Percentiles rank a stretch among this genome's conserved stretches.
Conservation (phyloP, 2,888 invertebrate genomes). For the Cremastobaeus sp. region DNA sequence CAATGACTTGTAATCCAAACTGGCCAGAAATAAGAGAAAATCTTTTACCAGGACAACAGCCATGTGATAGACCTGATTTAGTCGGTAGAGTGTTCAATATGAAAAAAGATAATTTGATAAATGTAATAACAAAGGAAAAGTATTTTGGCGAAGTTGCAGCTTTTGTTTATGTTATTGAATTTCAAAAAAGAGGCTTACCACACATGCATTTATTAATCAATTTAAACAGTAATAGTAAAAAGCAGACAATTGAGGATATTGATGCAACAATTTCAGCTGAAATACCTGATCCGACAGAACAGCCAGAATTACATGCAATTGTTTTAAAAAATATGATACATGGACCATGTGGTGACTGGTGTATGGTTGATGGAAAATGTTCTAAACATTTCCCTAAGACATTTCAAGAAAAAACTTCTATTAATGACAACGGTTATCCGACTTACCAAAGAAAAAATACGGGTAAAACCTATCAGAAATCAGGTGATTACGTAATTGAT, state of each 20-base stretch:
- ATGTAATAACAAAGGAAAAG: slow-evolving; percentile 38
- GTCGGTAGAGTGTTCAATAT: slow-evolving; percentile 46
- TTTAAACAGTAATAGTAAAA: slow-evolving; percentile 17
- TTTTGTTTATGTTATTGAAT: slow-evolving; percentile 51
- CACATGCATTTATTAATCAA: slow-evolving; percentile 39
- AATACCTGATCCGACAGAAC: slow-evolving; percentile 16
- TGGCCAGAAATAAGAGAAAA: slow-evolving; percentile 46
- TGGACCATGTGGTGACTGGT: too few relatives aligned
- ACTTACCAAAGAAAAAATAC: slow-evolving; percentile 43
- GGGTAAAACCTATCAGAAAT: neutral
- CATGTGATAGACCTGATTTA: slow-evolving; percentile 50
- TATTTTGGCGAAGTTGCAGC: slow-evolving; percentile 49
- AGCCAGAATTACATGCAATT: slow-evolving; percentile 67
- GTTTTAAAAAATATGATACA: slow-evolving; percentile 60
- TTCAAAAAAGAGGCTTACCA: too few relatives aligned
- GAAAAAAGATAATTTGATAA: slow-evolving; percentile 45
- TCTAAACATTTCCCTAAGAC: slow-evolving; percentile 3
- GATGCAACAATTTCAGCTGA: slow-evolving; percentile 16
- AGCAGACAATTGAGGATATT: slow-evolving; percentile 33
- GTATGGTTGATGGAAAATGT: slow-evolving; percentile 11
- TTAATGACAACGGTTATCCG: slow-evolving; percentile 27
- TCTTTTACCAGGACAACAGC: too few relatives aligned
- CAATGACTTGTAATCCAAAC: slow-evolving; percentile 52
- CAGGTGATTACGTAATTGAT: neutral
- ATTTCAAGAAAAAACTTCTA: slow-evolving; percentile 22